A percentile compares a stretch with the other conserved stretches of the same genome.
Evolutionary conservation across 64 coral and sea anemone genomes (phyloP).

Genomic region (Exaiptasia diaphana): DNA sequence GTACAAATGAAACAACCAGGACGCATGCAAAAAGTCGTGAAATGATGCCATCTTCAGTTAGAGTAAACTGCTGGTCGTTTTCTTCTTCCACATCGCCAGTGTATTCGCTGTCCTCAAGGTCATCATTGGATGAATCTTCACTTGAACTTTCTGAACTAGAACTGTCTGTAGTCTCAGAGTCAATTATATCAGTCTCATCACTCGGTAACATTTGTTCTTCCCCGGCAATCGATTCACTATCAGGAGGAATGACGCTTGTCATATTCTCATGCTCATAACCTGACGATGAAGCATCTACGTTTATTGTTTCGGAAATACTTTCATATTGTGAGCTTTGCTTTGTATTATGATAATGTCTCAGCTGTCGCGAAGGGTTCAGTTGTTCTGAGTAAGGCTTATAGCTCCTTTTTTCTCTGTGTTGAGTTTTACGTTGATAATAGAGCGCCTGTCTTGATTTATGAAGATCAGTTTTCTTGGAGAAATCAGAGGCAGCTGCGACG

Average conservation of each 20-base stretch:
- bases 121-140: slow-evolving; percentile 8
- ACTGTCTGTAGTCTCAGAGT: neutral
- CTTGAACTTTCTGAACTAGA: slow-evolving; percentile 24
- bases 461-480: slow-evolving; percentile 14
- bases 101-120: slow-evolving; percentile 5
- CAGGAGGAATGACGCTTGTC: neutral
- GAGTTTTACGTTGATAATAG: slow-evolving; percentile 42
- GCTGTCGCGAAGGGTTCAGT: slow-evolving; percentile 39
- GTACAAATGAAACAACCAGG: slow-evolving; percentile 44
- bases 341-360: slow-evolving; percentile 20
- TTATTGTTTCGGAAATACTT: neutral
- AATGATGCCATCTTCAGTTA: slow-evolving; percentile 35
- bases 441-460: slow-evolving; percentile 39
- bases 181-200: neutral
- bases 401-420: slow-evolving; percentile 42
- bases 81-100: slow-evolving; percentile 8
- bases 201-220: neutral
- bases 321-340: neutral
- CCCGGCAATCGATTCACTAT: neutral
- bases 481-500: neutral
- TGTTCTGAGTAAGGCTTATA: slow-evolving; percentile 36
- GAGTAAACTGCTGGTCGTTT: slow-evolving; percentile 20
- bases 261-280: slow-evolving; percentile 4
- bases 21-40: slow-evolving; percentile 48
- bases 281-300: neutral